Evolutionary conservation across 2,888 invertebrate species (phyloP), one percentile per base, ranked within the genome.

Genomic region (Cheilosia pagana): DNA sequence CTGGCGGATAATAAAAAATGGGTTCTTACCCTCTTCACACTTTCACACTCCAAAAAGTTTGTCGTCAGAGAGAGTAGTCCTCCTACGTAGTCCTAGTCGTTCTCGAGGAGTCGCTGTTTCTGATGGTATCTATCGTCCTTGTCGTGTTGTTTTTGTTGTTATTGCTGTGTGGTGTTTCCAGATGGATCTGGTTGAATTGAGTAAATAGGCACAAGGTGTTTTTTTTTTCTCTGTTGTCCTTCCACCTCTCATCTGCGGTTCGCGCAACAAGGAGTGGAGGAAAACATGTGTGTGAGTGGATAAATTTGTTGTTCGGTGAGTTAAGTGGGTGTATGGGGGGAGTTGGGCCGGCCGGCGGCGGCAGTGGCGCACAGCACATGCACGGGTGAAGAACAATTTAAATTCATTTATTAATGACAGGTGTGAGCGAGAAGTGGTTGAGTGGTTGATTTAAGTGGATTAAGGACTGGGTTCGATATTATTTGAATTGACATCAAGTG

Each of bases 341-440:
- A 21, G 3, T 4, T 21, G 57, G 10, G 57, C 12, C 28, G 53
- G 23, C 23, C 10, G 63, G 23, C 23, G 23, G 23, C 25, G 2
- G 25, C 25, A 25, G 25, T n/a, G 0, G 5, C 10, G 8, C 12
- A 3, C 12, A 3, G 12, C 35, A 3, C 12, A 31, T 8, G 14
- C 23, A 14, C 31, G 45, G 57, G 52, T 23, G 57, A 50, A 57
- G 82, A 74, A 68, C 74, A 78, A 78, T 83, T 83, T 78, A 78
- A 83, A 83, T 83, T 83, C 78, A 83, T 83, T 83, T 83, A 83
- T 83, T 83, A 83, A 83, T 78, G 83, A 83, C 78, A 83, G 83
- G 83, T 83, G 83, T 78, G 83, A 78, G 74, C 57, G 74, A 70
- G 70, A 83, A 83, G 83, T 83, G 78, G 83, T 78, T 83, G 78